phyloP scores from a whole-genome alignment of 2,888 invertebrate species.

The Antitype chi region DNA sequence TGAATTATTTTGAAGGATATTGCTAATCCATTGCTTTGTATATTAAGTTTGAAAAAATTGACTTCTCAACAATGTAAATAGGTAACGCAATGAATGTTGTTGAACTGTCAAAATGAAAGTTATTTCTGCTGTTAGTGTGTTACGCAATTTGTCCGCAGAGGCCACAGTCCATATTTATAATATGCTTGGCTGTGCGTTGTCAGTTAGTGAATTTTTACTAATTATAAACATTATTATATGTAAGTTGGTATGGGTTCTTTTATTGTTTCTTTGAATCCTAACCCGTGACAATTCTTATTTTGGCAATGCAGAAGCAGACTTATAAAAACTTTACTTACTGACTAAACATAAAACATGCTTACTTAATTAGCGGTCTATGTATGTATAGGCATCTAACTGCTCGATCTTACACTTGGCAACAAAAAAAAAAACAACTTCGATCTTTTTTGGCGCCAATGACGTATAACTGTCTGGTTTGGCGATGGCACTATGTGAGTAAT shows the following conservation, averaged over 20 bases:
- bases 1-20: too few species aligned
- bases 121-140: neutral
- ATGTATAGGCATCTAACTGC: neutral
- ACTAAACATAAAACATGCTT: neutral
- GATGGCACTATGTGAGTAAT: neutral
- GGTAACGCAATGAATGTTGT: too few species aligned
- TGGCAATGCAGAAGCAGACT: neutral
- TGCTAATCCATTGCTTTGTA: too few species aligned
- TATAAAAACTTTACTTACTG: neutral
- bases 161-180: too few species aligned
- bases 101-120: neutral
- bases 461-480: constrained; percentile 20
- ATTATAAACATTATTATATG: too few species aligned
- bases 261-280: neutral
- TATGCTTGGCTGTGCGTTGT: too few species aligned
- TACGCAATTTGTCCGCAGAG: neutral
- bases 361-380: neutral
- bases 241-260: too few species aligned
- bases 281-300: neutral
- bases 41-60: too few species aligned
- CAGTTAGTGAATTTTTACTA: too few species aligned
- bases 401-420: neutral
- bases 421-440: constrained; percentile 13
- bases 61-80: neutral
- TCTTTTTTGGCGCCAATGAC: constrained; percentile 49